Percentiles rank a stretch among this genome's conserved stretches.
Evolutionary conservation across 2,113 vertebrate genomes (phyloP).

Genomic region (Nesogale talazaci): DNA sequence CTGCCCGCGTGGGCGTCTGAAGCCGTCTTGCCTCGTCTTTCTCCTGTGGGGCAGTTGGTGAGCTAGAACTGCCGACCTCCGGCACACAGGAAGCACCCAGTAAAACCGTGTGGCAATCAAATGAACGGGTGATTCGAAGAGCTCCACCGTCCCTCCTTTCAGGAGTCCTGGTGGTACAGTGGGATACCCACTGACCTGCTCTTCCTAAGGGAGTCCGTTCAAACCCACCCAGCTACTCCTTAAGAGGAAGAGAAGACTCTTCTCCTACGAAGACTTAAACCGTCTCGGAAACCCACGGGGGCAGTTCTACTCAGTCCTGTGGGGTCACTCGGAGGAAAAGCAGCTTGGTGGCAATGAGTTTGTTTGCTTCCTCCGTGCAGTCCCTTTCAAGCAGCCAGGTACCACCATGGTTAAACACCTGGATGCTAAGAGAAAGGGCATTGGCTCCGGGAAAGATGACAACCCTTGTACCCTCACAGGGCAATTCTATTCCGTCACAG

Average conservation of each 20-base stretch:
- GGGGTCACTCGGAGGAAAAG: no score
- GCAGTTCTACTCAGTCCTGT: no score
- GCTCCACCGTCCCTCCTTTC: neutral
- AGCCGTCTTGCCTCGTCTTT: no score
- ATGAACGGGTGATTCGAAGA: neutral
- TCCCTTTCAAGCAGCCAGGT: no score
- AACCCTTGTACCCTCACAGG: neutral
- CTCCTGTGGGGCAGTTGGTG: no score
- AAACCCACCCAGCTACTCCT: neutral
- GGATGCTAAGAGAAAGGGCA: neutral
- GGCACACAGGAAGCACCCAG: neutral
- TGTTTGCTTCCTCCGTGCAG: no score
- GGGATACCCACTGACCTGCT: neutral
- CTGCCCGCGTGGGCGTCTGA: no score
- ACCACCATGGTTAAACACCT: neutral
- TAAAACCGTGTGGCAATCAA: neutral
- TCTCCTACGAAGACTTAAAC: no score
- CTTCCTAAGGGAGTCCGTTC: neutral
- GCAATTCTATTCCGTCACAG: neutral
- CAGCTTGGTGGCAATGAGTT: no score
- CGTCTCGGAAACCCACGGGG: no score
- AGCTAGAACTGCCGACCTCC: no score
- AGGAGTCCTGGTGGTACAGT: neutral
- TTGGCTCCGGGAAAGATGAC: no score
- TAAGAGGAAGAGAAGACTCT: neutral